Percentiles rank a stretch among this genome's conserved stretches.
Conservation (phyloP, 2,113 vertebrate genomes). For the Psettodes erumei region DNA sequence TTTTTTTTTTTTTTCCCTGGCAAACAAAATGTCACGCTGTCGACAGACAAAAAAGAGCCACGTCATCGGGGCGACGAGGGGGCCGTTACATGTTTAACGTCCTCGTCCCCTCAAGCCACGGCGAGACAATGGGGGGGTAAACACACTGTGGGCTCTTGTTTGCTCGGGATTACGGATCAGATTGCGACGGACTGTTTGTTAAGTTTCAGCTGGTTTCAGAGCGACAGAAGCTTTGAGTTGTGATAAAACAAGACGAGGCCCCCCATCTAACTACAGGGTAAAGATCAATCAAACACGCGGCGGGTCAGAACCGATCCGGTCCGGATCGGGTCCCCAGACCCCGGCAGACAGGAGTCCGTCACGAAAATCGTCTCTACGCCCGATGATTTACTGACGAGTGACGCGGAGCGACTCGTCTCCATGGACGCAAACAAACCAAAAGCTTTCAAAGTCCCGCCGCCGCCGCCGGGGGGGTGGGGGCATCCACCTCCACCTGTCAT, state of each 20-base stretch:
- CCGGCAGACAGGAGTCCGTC: no score
- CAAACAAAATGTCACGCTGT: background rate
- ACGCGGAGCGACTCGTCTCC: no score
- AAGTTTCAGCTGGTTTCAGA: no score
- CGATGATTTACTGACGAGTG: no score
- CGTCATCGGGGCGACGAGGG: conserved; percentile 5
- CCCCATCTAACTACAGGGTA: conserved; percentile 42
- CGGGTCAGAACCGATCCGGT: no score
- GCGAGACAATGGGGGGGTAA: conserved; percentile 15
- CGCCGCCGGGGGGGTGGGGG: no score
- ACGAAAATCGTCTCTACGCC: no score
- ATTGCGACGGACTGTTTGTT: background rate
- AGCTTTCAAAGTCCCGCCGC: no score
- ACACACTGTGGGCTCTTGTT: conserved; percentile 12
- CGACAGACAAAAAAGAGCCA: conserved; percentile 17
- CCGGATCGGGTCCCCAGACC: no score
- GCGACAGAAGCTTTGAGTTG: conserved; percentile 27
- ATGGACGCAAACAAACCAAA: no score
- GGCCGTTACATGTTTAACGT: conserved; percentile 13
- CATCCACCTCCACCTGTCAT: no score
- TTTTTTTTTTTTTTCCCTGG: background rate
- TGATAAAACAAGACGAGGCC: conserved; percentile 54
- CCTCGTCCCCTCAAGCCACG: conserved; percentile 26
- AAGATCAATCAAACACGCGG: conserved; percentile 50
- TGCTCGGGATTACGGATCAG: background rate